These are phyloP conservation scores for Microcaecilia unicolor DNA, from an alignment of 2,797 vertebrate genomes.

Conservation along the genomic window DNA sequence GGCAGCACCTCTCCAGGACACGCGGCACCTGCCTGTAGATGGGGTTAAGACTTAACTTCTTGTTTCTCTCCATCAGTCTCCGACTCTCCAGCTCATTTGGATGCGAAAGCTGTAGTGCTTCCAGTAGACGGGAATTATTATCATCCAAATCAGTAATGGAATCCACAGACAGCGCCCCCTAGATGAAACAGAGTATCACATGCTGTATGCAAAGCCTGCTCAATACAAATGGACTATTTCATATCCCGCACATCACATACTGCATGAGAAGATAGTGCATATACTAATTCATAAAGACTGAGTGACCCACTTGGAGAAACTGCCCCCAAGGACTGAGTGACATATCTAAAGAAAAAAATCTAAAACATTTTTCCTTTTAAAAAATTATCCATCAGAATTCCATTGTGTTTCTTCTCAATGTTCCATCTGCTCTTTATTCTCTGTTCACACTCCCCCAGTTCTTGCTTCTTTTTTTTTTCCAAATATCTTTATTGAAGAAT, in stretches of 20 bases:
- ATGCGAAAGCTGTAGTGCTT: conserved; percentile 82
- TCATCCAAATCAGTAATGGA: conserved; percentile 79
- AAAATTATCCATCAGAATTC: too few species aligned
- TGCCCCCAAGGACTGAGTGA: not conserved
- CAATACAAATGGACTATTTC: too few species aligned
- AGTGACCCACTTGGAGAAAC: conserved; percentile 5
- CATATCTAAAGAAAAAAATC: too few species aligned
- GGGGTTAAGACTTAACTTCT: conserved; percentile 79
- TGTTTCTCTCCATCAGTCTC: conserved; percentile 56
- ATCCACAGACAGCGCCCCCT: conserved; percentile 84
- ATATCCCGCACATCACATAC: too few species aligned
- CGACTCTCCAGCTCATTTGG: conserved; percentile 66
- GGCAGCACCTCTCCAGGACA: conserved; percentile 78
- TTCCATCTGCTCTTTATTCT: fast-evolving
- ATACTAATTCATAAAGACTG: too few species aligned
- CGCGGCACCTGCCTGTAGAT: conserved; percentile 79
- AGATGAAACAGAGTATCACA: not conserved
- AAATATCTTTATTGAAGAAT: too few species aligned
- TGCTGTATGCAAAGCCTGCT: too few species aligned
- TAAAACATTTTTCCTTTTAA: too few species aligned
- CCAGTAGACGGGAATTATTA: conserved; percentile 72
- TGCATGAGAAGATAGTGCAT: too few species aligned
- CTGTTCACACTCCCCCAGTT: not conserved
- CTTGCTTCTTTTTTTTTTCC: too few species aligned
- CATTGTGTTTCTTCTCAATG: fast-evolving